A percentile compares a stretch with the other conserved stretches of the same genome.
Conservation (phyloP, 2,888 invertebrate species). For the Scaptomyza reducta region DNA sequence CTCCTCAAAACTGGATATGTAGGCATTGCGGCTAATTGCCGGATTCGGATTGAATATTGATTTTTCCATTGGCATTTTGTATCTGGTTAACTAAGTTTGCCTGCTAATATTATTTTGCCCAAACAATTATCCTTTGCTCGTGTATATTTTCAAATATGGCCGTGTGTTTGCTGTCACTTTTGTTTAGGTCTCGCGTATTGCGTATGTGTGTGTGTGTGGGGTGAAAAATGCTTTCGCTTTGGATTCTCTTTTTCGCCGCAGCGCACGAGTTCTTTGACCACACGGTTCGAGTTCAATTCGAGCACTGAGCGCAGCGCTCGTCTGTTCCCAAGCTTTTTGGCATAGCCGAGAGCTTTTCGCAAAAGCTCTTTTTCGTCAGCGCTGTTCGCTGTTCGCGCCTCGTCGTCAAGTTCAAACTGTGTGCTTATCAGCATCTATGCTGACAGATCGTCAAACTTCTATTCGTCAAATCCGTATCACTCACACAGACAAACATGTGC, state of each 20-base stretch:
- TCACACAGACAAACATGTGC: neutral
- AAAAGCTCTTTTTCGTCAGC: slow-evolving; percentile 49
- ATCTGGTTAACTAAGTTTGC: slow-evolving; percentile 20
- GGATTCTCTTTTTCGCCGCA: slow-evolving; percentile 40
- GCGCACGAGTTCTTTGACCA: slow-evolving; percentile 58
- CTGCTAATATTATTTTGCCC: slow-evolving; percentile 9
- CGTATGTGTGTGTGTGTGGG: slow-evolving; percentile 13
- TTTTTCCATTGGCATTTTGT: slow-evolving; percentile 86
- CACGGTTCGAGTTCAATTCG: slow-evolving; percentile 70
- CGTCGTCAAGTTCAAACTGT: slow-evolving; percentile 49
- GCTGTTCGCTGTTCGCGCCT: slow-evolving; percentile 7
- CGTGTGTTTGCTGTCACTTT: slow-evolving; percentile 21
- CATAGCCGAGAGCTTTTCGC: slow-evolving; percentile 41
- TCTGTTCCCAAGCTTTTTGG: slow-evolving; percentile 62
- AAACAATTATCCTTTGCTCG: slow-evolving; percentile 55
- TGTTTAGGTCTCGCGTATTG: slow-evolving; percentile 29
- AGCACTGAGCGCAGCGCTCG: slow-evolving; percentile 59
- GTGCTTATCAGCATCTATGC: slow-evolving; percentile 44
- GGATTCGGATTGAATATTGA: slow-evolving; percentile 87
- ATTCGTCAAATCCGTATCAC: slow-evolving; percentile 39
- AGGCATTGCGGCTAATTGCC: slow-evolving; percentile 86
- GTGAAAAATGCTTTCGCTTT: slow-evolving; percentile 39
- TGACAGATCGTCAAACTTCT: slow-evolving; percentile 12
- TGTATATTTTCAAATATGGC: slow-evolving; percentile 10
- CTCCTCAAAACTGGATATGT: slow-evolving; percentile 89